Evolutionary conservation across 2,888 invertebrate genomes (phyloP).

Genomic region (Acanthosepion lycidas): DNA sequence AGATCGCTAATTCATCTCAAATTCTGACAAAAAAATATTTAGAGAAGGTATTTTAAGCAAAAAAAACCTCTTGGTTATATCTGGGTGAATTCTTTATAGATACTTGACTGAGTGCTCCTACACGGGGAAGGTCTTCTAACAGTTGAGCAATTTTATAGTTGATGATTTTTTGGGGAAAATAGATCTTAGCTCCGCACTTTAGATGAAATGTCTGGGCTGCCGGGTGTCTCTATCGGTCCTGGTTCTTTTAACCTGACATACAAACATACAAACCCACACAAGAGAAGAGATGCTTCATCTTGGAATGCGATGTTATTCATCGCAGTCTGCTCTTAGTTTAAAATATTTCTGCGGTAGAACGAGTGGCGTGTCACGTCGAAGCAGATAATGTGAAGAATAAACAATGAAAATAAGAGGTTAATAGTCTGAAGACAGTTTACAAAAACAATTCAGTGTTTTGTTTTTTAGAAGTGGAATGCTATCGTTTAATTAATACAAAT

Average conservation of each 20-base stretch:
- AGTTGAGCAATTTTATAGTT: not conserved
- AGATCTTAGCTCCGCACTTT: not conserved
- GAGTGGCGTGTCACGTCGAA: not conserved
- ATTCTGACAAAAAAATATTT: too few species aligned
- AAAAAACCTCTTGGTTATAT: not conserved
- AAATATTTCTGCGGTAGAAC: not conserved
- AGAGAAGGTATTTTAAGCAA: too few species aligned
- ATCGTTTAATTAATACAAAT: too few species aligned
- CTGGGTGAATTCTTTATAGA: not conserved
- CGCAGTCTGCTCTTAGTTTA: not conserved
- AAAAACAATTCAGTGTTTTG: not conserved
- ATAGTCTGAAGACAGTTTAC: not conserved
- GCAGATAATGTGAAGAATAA: not conserved
- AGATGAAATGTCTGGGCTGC: not conserved
- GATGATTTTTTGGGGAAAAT: not conserved
- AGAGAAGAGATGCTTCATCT: not conserved
- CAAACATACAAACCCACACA: not conserved
- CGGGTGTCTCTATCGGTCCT: not conserved
- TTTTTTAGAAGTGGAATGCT: too few species aligned
- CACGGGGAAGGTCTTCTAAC: not conserved
- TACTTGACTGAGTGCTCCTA: not conserved
- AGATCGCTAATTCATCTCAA: too few species aligned
- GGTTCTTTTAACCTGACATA: constrained; percentile 3
- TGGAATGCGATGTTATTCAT: not conserved
- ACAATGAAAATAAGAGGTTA: too few species aligned